These are phyloP conservation scores for Sphecodes monilicornis DNA, from an alignment of 2,888 invertebrate genomes.

Conservation along the genomic window DNA sequence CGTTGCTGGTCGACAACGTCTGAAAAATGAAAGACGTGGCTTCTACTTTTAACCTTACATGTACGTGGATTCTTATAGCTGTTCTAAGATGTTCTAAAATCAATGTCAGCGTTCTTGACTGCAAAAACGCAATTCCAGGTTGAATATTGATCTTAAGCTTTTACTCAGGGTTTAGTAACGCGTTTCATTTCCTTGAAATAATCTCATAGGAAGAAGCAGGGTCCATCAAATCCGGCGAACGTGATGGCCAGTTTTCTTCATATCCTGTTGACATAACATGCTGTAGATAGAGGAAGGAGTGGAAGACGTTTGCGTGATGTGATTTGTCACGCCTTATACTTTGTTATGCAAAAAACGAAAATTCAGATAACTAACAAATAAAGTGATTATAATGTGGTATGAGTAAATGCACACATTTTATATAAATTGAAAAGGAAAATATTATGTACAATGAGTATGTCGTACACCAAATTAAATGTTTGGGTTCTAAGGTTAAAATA, in stretches of 20 bases:
- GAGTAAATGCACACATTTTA: too few relatives aligned
- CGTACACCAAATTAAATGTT: too few relatives aligned
- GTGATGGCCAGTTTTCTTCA: not conserved
- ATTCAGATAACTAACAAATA: not conserved
- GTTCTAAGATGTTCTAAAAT: not conserved
- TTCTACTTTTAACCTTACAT: not conserved
- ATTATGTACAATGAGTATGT: too few relatives aligned
- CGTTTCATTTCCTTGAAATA: not conserved
- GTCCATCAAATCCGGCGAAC: not conserved
- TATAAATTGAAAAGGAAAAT: too few relatives aligned
- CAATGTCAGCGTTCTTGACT: not conserved
- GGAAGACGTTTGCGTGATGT: not conserved
- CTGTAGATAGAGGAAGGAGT: not conserved
- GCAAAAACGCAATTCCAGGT: not conserved
- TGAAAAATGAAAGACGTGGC: not conserved
- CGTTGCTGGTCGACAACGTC: not conserved
- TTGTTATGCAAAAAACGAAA: not conserved
- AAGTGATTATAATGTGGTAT: not conserved
- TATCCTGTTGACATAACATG: not conserved
- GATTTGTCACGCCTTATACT: not conserved
- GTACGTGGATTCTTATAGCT: not conserved
- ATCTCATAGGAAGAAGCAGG: conserved; percentile 1
- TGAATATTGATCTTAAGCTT: not conserved
- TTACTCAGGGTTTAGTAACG: not conserved
- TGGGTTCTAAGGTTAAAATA: not conserved